A percentile compares a stretch with the other conserved stretches of the same genome.
Evolutionary conservation across 53 echinoderm and acorn worm species (phyloP).

Genomic region (Zoroaster sp.): DNA sequence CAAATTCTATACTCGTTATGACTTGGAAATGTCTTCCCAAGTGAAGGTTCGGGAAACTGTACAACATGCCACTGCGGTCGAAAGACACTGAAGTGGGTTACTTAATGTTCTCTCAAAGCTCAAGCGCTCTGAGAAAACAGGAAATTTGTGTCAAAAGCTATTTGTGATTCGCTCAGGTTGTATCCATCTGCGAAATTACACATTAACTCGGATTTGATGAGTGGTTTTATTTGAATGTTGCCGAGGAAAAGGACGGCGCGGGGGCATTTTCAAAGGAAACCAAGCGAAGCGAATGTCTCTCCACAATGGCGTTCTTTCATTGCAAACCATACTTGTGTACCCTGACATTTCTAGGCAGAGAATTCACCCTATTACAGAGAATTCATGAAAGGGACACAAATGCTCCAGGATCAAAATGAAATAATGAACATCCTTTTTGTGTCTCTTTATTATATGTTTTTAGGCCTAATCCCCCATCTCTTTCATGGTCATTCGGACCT

Average conservation of each 20-base stretch:
- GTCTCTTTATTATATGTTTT: no score
- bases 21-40: background rate
- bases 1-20: background rate
- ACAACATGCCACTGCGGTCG: background rate
- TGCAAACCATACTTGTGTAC: no score
- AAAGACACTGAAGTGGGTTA: background rate
- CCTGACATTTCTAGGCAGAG: no score
- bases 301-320: no score
- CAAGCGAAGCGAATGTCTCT: no score
- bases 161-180: background rate
- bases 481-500: no score
- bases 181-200: constrained; percentile 5
- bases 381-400: no score
- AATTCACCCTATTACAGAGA: no score
- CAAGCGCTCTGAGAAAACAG: background rate
- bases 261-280: background rate
- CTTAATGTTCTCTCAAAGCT: background rate
- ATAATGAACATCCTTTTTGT: no score
- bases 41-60: background rate
- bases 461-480: no score
- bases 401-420: no score
- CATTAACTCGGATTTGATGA: constrained; percentile 1
- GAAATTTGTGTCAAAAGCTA: background rate
- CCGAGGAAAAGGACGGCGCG: background rate
- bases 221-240: background rate